Base-by-base conservation (phyloP, 2,888 invertebrate species). In the Amaurobius ferox region DNA sequence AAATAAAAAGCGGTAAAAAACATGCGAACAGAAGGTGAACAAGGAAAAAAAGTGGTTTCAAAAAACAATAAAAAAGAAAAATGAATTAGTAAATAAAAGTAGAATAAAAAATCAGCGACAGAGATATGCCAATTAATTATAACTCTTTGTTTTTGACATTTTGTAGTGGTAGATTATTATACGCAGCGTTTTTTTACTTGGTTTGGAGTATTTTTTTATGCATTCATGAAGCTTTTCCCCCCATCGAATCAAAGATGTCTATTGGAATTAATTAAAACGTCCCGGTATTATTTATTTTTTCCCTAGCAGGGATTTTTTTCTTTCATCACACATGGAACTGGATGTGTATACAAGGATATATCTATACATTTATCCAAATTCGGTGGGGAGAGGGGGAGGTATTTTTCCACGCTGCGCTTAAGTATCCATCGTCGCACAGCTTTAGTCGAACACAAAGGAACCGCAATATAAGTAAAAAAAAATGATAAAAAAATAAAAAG, bases 211-310 rank as follows among this genome's bases (percentile, higher is more conserved):
- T 67, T 81, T 68, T 76, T 70, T 35, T 28, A 29, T 9, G 30
- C 29, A 64, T 28, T 29, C 68, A 61, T 78, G 44, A 68, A 68
- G 80, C 80, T 73, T 39, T 19, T 44, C 68, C 66, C 77, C 68
- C 74, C 67, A n/a, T 26, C 19, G 83, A 83, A 83, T 83, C 83
- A 77, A 83, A 83, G 71, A 39, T 83, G 83, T 83, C 83, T 83
- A 83, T 83, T 83, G 77, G 83, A 83, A 83, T 83, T 83, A 83
- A 83, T 83, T 83, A 83, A 83, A 83, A 83, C 71, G 83, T 83
- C 77, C 23, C 70, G 83, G 77, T 77, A 83, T 64, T 77, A 83
- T 83, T 83, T 80, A 61, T 72, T 73, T 29, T 30, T 39, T 26
- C 67, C 44, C 70, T 26, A 40, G 68, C 66, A 26, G 55, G 32